Evolutionary conservation across 2,797 vertebrate genomes (phyloP).

Genomic region (Poliocrania exsul): DNA sequence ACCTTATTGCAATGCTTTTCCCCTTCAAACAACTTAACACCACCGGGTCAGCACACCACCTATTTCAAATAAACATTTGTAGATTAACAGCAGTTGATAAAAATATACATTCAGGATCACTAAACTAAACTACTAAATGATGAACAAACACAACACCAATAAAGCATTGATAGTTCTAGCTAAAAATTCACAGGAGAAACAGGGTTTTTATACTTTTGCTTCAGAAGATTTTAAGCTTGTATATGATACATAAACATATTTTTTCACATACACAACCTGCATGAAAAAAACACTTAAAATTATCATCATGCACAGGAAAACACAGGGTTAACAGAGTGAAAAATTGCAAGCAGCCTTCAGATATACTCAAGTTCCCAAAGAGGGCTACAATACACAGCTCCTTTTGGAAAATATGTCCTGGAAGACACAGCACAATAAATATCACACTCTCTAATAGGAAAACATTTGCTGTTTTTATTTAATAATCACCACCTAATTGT

Average conservation of each 20-base stretch:
- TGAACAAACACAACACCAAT: neutral
- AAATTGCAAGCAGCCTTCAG: neutral
- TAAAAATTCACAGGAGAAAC: neutral
- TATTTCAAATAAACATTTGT: conserved; percentile 57
- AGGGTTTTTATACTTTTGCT: neutral
- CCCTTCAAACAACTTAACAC: conserved; percentile 84
- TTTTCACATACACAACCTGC: neutral
- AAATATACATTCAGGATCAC: neutral
- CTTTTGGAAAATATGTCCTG: neutral
- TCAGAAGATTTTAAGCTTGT: neutral
- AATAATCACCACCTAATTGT: neutral
- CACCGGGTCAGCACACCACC: conserved; percentile 88
- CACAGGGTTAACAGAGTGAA: neutral
- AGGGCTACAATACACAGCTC: neutral
- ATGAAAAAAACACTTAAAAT: neutral
- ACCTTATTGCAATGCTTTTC: conserved; percentile 85
- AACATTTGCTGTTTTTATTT: neutral
- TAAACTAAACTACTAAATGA: neutral
- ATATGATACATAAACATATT: neutral
- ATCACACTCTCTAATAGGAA: neutral
- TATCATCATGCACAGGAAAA: neutral
- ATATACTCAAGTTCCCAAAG: neutral
- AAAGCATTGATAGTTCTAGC: neutral
- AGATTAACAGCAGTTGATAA: neutral
- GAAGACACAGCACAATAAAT: neutral